Base-by-base conservation (phyloP, 2,113 vertebrate species). In the Balaeniceps rex region DNA sequence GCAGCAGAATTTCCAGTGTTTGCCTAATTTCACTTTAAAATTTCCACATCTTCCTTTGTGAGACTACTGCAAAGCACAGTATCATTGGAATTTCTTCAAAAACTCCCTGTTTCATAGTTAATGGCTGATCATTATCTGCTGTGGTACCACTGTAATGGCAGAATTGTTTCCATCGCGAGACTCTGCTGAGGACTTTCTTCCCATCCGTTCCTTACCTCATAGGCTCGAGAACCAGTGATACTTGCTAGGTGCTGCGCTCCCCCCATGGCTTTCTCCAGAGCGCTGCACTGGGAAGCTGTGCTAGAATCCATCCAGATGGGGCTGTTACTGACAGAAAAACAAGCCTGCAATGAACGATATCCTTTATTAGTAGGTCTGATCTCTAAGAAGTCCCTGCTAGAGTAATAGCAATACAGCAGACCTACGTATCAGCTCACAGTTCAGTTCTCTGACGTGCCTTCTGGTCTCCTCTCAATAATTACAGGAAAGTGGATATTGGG, bases 281-380 rank as follows among this genome's bases (percentile, higher is more conserved):
- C 51, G 6, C 77, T 86, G 96, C 99, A 99, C 97, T 99, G 98
- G 31, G 81, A 85, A 4, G 92, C 22, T 44, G 98, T 99, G 93
- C 99, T 99, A 55, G 99, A 99, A 97, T 99, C 99, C 99, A 99
- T 99, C 99, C 99, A 99, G 28, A 99, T 96, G 0, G 99, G 99
- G 78, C 98, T 98, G 96, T 99, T 84, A 5, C 51, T 29, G 80
- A 99, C 72, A 2, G 99, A 98, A 96, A 99, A 99, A 74, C 98
- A 98, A 54, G 55, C 94, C 99, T 99, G 97, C 6, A 65, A 84
- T 1, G 2, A 64, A 47, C 42, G 72, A 44, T 9, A 77, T 5
- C 26, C 38, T 52, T 47, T 25, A 38, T 57, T 46, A 94, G 31
- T 5, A 78, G 63, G 49, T 14, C 12, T 87, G 68, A 82, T n/a